These are phyloP conservation scores for Scleropages formosus DNA, from an alignment of 2,797 vertebrate species.

Conservation along the genomic window DNA sequence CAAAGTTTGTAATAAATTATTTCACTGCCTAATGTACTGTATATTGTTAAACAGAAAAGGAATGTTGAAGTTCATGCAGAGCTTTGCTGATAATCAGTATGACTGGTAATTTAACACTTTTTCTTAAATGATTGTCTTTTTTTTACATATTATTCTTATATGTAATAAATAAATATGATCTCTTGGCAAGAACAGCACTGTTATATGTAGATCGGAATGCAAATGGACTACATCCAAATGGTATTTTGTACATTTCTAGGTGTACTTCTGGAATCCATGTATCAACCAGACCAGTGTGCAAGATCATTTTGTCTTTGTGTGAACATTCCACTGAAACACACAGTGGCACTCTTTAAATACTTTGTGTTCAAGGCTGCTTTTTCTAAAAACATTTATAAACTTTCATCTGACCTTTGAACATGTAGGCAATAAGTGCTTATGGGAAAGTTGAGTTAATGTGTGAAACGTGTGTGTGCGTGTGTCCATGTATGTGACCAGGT, in stretches of 20 bases:
- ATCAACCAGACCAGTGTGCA: too few species aligned
- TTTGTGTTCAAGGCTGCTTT: background rate
- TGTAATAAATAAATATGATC: background rate
- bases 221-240: background rate
- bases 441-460: background rate
- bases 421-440: background rate
- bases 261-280: too few species aligned
- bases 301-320: background rate
- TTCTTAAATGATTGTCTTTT: too few species aligned
- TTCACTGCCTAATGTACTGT: too few species aligned
- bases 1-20: too few species aligned
- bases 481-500: constrained; percentile 1
- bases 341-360: background rate
- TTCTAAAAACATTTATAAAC: background rate
- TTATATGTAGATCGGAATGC: background rate
- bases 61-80: too few species aligned
- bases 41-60: too few species aligned
- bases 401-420: background rate
- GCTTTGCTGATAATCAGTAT: too few species aligned
- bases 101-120: too few species aligned
- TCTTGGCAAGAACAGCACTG: background rate
- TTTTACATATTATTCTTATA: background rate
- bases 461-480: background rate
- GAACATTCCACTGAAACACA: background rate
- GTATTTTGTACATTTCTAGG: background rate